phyloP scores from a whole-genome alignment of 1,140 invertebrate genomes.

The Sycophaga agraensis region DNA sequence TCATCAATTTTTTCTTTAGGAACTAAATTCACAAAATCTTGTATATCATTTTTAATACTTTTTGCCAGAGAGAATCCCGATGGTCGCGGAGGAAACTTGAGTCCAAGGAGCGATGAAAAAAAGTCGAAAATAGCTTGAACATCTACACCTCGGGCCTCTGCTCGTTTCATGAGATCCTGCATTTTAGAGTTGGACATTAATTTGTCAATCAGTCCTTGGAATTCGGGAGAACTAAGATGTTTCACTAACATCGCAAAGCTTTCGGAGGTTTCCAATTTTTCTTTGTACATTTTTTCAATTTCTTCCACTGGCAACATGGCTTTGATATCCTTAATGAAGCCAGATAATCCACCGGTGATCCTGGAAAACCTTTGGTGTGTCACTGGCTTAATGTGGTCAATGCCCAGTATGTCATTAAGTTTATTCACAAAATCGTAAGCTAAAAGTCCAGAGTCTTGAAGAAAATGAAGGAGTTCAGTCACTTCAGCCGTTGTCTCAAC shows the following conservation, averaged over 20 bases:
- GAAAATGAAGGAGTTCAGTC: constrained; percentile 28
- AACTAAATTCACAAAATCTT: constrained; percentile 33
- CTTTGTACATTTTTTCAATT: constrained; percentile 33
- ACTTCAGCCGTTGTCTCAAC: constrained; percentile 35
- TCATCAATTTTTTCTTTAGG: constrained; percentile 28
- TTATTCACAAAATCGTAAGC: constrained; percentile 32
- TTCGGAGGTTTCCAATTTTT: constrained; percentile 34
- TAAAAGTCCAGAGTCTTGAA: constrained; percentile 28
- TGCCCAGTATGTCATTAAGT: constrained; percentile 33
- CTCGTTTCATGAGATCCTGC: constrained; percentile 21
- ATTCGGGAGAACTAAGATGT: constrained; percentile 27
- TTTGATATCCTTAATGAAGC: constrained; percentile 34
- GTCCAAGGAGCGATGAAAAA: constrained; percentile 22
- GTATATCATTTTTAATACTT: constrained; percentile 25
- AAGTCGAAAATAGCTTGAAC: constrained; percentile 23
- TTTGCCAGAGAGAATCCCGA: background rate
- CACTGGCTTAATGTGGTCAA: constrained; percentile 17
- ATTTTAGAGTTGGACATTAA: constrained; percentile 26
- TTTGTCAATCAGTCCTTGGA: constrained; percentile 26
- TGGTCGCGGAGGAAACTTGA: constrained; percentile 21
- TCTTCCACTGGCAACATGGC: constrained; percentile 36
- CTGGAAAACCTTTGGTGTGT: background rate
- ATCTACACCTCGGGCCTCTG: constrained; percentile 19
- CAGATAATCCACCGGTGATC: constrained; percentile 33
- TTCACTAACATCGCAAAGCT: constrained; percentile 32